A percentile compares a stretch with the other conserved stretches of the same genome.
Evolutionary conservation across 2,797 vertebrate species (phyloP).

Genomic region (Pangasius mekongensis): DNA sequence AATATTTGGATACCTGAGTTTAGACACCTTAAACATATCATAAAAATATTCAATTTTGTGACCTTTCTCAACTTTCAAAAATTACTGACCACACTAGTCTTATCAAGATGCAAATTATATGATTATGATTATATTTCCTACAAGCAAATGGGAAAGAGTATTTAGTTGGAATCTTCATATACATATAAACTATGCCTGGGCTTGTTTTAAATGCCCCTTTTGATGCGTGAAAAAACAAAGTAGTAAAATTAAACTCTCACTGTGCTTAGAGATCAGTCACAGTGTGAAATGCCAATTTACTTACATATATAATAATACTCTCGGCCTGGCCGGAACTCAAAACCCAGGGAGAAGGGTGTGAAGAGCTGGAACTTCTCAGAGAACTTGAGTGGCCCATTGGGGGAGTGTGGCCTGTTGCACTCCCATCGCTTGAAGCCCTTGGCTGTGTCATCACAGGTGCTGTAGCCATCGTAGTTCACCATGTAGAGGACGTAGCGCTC

Average conservation of each 20-base stretch:
- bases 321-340: constrained; percentile 95
- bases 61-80: background rate
- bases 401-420: constrained; percentile 94
- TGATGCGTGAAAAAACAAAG: background rate
- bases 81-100: background rate
- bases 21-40: background rate
- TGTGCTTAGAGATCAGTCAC: background rate
- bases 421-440: constrained; percentile 99
- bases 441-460: constrained; percentile 94
- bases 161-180: background rate
- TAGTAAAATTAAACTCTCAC: background rate
- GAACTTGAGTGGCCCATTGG: constrained; percentile 95
- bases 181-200: background rate
- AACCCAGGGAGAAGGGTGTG: constrained; percentile 97
- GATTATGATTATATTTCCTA: background rate
- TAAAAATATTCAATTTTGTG: background rate
- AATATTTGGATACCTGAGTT: background rate
- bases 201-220: background rate
- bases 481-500: constrained; percentile 97
- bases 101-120: background rate
- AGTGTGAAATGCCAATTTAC: constrained; percentile 68
- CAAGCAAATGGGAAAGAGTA: background rate
- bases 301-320: constrained; percentile 99
- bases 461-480: constrained; percentile 99
- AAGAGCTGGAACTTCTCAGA: constrained; percentile 99